These are phyloP conservation scores for Halocynthia roretzi DNA, from an alignment of 23 tunicate genomes.

Conservation along the genomic window DNA sequence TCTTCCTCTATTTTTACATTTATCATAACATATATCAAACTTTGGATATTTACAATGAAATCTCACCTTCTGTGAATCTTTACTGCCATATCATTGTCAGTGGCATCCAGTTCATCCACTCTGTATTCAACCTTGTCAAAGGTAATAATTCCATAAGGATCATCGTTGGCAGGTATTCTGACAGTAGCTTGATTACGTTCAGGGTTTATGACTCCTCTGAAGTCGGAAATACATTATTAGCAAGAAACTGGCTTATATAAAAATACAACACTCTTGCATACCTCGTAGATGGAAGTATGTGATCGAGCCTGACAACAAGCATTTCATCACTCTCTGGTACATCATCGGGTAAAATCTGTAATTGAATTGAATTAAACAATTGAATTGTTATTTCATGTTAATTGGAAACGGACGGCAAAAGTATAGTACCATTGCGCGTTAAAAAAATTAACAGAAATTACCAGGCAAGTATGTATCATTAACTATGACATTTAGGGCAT, in stretches of 20 bases:
- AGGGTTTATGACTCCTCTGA: constrained; percentile 48
- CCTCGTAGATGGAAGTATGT: constrained; percentile 14
- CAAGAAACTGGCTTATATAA: not conserved
- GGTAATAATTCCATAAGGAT: constrained; percentile 71
- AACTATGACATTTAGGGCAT: too few species aligned
- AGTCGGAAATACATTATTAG: not conserved
- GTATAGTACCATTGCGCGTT: too few species aligned
- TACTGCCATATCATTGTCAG: not conserved
- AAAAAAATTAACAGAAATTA: too few species aligned
- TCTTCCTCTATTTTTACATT: too few species aligned
- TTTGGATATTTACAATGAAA: not conserved
- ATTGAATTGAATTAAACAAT: too few species aligned
- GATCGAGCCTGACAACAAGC: constrained; percentile 26
- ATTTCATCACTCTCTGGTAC: constrained; percentile 74
- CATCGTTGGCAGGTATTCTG: constrained; percentile 62
- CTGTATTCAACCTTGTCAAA: constrained; percentile 21
- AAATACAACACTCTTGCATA: not conserved
- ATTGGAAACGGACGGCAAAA: too few species aligned
- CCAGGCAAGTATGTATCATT: too few species aligned
- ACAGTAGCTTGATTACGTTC: constrained; percentile 21
- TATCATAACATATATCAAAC: too few species aligned
- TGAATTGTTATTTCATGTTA: too few species aligned
- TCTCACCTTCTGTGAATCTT: constrained; percentile 31
- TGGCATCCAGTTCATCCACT: constrained; percentile 23
- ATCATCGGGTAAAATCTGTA: constrained; percentile 50